Percentiles rank a stretch among this genome's conserved stretches.
phyloP scores from a whole-genome alignment of 2,888 invertebrate species.

The Epsilonema sp. region DNA sequence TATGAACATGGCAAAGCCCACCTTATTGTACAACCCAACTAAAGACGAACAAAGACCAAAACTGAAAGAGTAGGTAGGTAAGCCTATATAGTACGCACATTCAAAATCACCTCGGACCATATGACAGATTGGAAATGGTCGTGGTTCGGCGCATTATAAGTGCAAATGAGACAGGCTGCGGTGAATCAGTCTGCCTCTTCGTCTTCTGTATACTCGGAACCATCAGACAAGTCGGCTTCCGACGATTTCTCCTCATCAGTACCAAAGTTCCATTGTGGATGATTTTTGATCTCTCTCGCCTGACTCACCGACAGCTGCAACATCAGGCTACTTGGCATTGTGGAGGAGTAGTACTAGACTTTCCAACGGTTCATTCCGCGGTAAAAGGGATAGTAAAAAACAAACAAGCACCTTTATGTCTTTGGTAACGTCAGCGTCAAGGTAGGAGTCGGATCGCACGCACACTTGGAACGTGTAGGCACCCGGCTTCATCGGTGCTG shows the following conservation, averaged over 20 bases:
- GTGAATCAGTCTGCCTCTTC: constrained; percentile 24
- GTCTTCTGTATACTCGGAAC: constrained; percentile 36
- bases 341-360: too few relatives aligned
- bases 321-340: too few relatives aligned
- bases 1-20: too few relatives aligned
- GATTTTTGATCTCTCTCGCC: constrained; percentile 71
- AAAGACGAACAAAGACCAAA: too few relatives aligned
- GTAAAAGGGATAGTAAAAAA: not conserved
- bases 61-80: too few relatives aligned
- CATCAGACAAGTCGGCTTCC: constrained; percentile 30
- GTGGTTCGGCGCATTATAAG: too few relatives aligned
- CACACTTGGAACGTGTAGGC: constrained; percentile 55
- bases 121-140: too few relatives aligned
- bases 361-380: too few relatives aligned
- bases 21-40: too few relatives aligned
- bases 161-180: too few relatives aligned
- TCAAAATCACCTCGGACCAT: too few relatives aligned
- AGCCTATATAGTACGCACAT: too few relatives aligned
- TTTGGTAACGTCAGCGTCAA: constrained; percentile 83
- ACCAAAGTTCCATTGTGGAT: constrained; percentile 94
- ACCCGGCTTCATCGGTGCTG: constrained; percentile 81
- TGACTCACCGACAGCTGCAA: constrained; percentile 74
- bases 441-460: constrained; percentile 82
- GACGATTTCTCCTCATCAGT: constrained; percentile 51
- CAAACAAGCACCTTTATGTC: constrained; percentile 52